These are phyloP conservation scores for Bungarus multicinctus DNA, from an alignment of 2,113 vertebrate species.

Conservation along the genomic window DNA sequence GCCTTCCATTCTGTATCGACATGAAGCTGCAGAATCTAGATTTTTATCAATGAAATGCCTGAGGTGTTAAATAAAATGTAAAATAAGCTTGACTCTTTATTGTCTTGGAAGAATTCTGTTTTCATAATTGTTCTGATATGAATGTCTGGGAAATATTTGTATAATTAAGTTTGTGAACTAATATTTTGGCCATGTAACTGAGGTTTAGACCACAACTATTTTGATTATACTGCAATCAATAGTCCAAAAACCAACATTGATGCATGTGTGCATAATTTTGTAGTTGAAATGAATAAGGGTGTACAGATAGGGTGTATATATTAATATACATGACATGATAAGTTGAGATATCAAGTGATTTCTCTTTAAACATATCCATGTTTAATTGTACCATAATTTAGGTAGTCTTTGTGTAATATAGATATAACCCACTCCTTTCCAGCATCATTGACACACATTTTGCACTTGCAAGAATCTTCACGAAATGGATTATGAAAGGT, in stretches of 20 bases:
- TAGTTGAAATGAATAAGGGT: background rate
- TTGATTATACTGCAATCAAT: background rate
- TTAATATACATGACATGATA: rapidly evolving
- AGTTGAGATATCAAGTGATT: background rate
- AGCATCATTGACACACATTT: background rate
- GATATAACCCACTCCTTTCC: background rate
- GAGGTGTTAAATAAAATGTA: background rate
- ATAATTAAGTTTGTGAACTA: background rate
- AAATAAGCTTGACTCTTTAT: background rate
- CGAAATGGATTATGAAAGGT: background rate
- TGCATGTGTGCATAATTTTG: background rate
- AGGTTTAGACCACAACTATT: background rate
- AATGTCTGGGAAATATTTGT: background rate
- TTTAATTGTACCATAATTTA: background rate
- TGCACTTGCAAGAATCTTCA: background rate
- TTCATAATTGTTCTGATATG: background rate
- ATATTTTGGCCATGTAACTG: background rate
- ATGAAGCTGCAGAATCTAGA: background rate
- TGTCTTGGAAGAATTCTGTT: background rate
- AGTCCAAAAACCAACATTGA: background rate
- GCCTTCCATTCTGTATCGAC: background rate
- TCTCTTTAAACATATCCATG: background rate
- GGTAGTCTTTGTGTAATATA: background rate
- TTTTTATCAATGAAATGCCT: conserved; percentile 1
- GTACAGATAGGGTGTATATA: background rate